A percentile compares a stretch with the other conserved stretches of the same genome.
Evolutionary conservation across 2,888 invertebrate species (phyloP).

Genomic region (Dolichopus griseipennis): DNA sequence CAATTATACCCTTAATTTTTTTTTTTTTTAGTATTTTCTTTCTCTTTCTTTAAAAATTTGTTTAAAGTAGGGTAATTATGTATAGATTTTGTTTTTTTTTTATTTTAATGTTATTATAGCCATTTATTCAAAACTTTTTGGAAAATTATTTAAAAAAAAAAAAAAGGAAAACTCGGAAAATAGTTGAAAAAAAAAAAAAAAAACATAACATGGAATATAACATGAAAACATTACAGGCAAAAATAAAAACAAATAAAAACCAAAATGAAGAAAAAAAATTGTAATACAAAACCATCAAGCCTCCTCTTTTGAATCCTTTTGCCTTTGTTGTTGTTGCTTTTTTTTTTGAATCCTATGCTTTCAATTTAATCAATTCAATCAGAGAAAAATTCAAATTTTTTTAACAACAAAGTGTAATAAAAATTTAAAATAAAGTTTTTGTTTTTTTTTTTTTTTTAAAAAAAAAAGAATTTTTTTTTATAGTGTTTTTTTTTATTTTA

Average conservation of each 20-base stretch:
- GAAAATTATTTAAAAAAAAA: background rate
- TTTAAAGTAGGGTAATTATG: constrained; percentile 1
- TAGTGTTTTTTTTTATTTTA: too few species aligned
- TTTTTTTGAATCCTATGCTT: background rate
- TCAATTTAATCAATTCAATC: constrained; percentile 6
- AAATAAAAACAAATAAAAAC: background rate
- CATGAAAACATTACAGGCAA: background rate
- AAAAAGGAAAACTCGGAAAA: background rate
- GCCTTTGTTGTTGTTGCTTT: background rate
- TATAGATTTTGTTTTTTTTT: background rate
- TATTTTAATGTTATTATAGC: background rate
- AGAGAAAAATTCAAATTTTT: constrained; percentile 5
- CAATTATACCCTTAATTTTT: background rate
- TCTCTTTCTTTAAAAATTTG: background rate
- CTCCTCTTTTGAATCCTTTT: constrained; percentile 1
- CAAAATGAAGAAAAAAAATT: too few species aligned
- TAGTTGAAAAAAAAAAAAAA: too few species aligned
- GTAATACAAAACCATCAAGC: background rate
- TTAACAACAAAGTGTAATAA: constrained; percentile 4
- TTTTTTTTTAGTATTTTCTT: background rate
- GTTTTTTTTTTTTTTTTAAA: background rate
- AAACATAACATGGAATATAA: background rate
- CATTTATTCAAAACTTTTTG: background rate
- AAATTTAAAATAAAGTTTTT: background rate
- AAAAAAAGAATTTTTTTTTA: too few species aligned